Evolutionary conservation across 1,140 invertebrate species (phyloP).

Genomic region (Oedothorax gibbosus): DNA sequence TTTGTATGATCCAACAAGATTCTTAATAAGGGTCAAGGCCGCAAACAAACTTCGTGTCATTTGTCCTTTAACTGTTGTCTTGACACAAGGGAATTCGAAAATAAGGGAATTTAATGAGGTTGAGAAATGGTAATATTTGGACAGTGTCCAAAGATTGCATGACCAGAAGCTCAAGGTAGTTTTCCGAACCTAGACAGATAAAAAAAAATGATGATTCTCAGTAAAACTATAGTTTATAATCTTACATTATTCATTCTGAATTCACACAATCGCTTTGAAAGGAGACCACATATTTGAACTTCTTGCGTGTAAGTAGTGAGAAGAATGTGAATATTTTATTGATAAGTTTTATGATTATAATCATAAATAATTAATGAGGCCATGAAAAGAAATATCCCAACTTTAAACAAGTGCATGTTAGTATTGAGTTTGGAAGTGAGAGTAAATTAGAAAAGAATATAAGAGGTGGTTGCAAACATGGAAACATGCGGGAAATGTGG

Average conservation of each 20-base stretch:
- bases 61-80: not conserved
- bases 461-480: too few relatives aligned
- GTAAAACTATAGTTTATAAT: conserved; percentile 14
- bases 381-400: too few relatives aligned
- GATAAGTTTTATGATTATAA: too few relatives aligned
- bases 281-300: conserved; percentile 10
- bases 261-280: too few relatives aligned
- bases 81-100: conserved; percentile 15
- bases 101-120: conserved; percentile 28
- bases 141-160: conserved; percentile 26
- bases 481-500: too few relatives aligned
- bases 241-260: conserved; percentile 20
- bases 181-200: conserved; percentile 9
- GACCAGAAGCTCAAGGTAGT: not conserved
- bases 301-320: conserved; percentile 3
- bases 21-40: conserved; percentile 25
- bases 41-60: conserved; percentile 11
- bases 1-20: not conserved
- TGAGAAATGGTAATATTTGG: conserved; percentile 31
- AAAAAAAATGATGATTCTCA: not conserved
- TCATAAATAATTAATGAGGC: too few relatives aligned
- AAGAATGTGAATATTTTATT: conserved; percentile 22
- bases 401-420: too few relatives aligned
- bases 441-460: too few relatives aligned
- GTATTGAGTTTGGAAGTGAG: too few relatives aligned